Evolutionary conservation across 2,797 vertebrate species (phyloP).

Genomic region (Morelia viridis): DNA sequence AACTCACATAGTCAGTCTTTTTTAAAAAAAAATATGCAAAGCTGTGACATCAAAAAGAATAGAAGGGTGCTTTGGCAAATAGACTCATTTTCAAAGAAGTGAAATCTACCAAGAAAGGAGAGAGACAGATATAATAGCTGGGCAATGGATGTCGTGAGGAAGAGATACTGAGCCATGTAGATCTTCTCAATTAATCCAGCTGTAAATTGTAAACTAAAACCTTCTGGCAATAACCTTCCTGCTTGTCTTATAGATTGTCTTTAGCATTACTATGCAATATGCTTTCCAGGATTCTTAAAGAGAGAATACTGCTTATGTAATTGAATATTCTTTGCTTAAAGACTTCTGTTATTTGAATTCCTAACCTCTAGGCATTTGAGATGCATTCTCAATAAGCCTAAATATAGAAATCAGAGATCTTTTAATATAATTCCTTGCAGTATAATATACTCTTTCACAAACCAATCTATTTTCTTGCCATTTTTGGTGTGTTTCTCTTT

Average conservation of each 20-base stretch:
- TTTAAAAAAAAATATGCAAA: neutral
- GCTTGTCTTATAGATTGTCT: slow-evolving; percentile 3
- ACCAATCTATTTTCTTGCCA: neutral
- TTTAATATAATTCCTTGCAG: neutral
- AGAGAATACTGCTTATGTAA: neutral
- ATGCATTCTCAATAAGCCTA: neutral
- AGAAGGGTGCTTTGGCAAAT: slow-evolving; percentile 34
- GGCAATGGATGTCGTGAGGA: neutral
- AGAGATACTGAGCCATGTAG: slow-evolving; percentile 28
- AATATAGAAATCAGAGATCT: neutral
- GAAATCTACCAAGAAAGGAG: slow-evolving; percentile 40
- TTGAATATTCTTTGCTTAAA: slow-evolving; percentile 18
- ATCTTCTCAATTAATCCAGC: slow-evolving; percentile 41
- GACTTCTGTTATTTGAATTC: neutral
- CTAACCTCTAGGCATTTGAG: neutral
- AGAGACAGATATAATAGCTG: slow-evolving; percentile 16
- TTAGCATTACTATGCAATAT: slow-evolving; percentile 11
- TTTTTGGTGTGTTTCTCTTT: neutral
- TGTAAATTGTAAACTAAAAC: slow-evolving; percentile 36
- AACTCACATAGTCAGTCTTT: slow-evolving; percentile 17
- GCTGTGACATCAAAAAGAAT: slow-evolving; percentile 22
- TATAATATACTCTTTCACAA: neutral
- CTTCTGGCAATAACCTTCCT: slow-evolving; percentile 25
- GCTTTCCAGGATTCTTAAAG: slow-evolving; percentile 13
- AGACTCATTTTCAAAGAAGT: slow-evolving; percentile 15